Evolutionary conservation across 2,797 vertebrate genomes (phyloP), one percentile per base, ranked within the genome.

Genomic region (Phataginus tetradactyla): DNA sequence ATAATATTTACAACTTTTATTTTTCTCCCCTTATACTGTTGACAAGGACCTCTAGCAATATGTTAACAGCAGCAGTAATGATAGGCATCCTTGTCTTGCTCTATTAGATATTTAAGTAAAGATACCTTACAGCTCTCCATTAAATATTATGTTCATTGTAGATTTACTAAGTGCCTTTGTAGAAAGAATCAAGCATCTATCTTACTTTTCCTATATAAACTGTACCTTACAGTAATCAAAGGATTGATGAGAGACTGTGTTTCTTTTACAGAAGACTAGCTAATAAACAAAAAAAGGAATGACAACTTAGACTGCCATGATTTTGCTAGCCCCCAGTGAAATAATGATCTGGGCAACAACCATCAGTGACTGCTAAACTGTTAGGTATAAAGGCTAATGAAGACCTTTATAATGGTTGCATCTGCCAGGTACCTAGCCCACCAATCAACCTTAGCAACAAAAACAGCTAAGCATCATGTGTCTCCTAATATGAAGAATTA

Each of bases 131-230:
- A 32, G 25, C 20, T 84, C 32, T 89, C 63, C 20, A 83, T 32
- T 79, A 64, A 81, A 32, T 37, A 72, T 51, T 68, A 77, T 23
- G 12, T 57, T 68, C 68, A 57, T 7, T 61, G 7, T 34, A 64
- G 32, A 51, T 27, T 77, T 77, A 75, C 39, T 51, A 42, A 66
- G 45, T 55, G 51, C 2, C 17, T 15, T 63, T 49, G 29, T 15
- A 37, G 53, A 74, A 59, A 71, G 37, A 85, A 78, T 11, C 20
- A 63, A 55, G 63, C 10, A 71, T 89, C 39, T 89, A 84, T 49
- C 72, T 63, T 92, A 53, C 63, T 32, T 92, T 92, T 95, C 63
- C 63, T 92, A 64, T 32, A 63, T 39, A 63, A 89, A 84, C 34
- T 69, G 4, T 32, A 66, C 9, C 32, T 92, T 34, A 86, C 29